Percentiles rank a stretch among this genome's conserved stretches.
Conservation (phyloP, 2,797 vertebrate species). For the Poecile montanus region DNA sequence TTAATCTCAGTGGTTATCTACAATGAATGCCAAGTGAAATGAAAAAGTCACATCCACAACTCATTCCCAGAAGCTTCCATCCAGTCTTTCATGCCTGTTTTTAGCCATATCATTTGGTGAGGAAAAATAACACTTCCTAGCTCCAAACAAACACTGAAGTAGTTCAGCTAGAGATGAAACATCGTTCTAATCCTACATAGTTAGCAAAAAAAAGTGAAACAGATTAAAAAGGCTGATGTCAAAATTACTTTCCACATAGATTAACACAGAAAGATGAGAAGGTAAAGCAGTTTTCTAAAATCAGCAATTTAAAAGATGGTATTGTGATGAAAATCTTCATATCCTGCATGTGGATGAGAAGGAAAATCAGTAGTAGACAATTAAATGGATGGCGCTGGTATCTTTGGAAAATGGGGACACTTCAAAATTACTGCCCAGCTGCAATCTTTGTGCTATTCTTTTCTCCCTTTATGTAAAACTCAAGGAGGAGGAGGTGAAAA, state of each 20-base stretch:
- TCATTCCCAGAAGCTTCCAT: neutral
- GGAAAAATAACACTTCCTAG: neutral
- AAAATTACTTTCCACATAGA: neutral
- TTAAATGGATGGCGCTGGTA: neutral
- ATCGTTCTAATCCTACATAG: neutral
- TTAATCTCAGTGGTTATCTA: neutral
- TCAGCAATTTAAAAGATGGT: neutral
- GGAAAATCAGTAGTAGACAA: slow-evolving; percentile 13
- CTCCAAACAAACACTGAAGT: neutral
- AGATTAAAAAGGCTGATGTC: neutral
- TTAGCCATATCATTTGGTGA: neutral
- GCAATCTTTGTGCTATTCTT: neutral
- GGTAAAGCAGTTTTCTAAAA: slow-evolving; percentile 30
- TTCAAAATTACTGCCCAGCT: neutral
- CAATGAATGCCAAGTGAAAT: neutral
- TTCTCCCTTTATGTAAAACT: neutral
- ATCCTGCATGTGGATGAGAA: neutral
- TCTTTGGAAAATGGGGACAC: neutral
- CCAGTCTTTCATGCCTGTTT: neutral
- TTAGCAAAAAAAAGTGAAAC: neutral
- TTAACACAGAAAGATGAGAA: neutral
- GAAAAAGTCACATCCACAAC: neutral
- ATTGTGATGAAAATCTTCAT: slow-evolving; percentile 13
- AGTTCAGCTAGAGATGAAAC: neutral
- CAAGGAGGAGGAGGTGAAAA: neutral